Evolutionary conservation across 2,113 vertebrate species (phyloP), one percentile per base, ranked within the genome.

Genomic region (Pterophyllum scalare): DNA sequence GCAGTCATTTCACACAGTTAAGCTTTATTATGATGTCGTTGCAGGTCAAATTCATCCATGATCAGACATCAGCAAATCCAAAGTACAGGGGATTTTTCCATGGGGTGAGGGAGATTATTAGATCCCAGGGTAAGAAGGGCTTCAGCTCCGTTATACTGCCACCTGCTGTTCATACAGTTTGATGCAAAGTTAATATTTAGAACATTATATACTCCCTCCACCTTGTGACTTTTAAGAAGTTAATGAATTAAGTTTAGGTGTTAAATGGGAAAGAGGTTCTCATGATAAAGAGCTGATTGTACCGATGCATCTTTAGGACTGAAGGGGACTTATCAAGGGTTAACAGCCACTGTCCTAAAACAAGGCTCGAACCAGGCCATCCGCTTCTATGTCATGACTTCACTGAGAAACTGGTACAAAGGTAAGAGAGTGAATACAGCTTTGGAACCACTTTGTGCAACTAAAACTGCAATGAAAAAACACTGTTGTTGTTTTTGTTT

Each of bases 291-390:
- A n/a, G 59, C 52, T 72, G 28, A n/a, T 58, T 52, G 57, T 28
- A 58, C 64, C 77, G 56, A 6, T 81, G 35, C 70, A 0, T 65
- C 14, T 46, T 5, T 88, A 99, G 98, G 98, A 7, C 86, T 99
- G 19, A 97, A 88, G 86, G 98, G 98, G 77, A 99, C 97, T 0
- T 99, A 99, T 88, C 98, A 99, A 87, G 98, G 98, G 43, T 93
- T 99, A 13, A 99, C 98, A 0, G 98, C 98, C 2, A 99, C 98
- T 0, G 88, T 99, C 9, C 93, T 99, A 79, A 99, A 99, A 87
- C 98, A 99, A 86, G 98, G 98, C 22, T 99, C 98, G 2, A 99
- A 99, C 91, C 98, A 99, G 92, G 98, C 98, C 79, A 99, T 99
- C 84, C 97, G 98, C 56, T 99, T 99, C 94, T 99, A 97, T 0